phyloP scores from a whole-genome alignment of 2,797 vertebrate genomes.

The Myotis pilosus region DNA sequence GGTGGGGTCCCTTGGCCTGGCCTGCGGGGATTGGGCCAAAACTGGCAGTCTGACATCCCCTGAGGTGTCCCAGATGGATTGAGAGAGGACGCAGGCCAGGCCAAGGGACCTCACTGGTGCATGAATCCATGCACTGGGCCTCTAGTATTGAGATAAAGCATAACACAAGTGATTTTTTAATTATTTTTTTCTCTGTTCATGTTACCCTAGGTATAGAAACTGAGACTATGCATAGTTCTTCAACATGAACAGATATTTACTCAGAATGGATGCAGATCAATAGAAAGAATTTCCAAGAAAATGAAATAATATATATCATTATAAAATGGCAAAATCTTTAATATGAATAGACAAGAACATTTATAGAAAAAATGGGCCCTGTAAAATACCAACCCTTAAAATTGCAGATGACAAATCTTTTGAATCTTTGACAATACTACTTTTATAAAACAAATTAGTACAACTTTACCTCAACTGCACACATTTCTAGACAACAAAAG shows the following conservation, averaged over 20 bases:
- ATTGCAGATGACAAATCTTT: neutral
- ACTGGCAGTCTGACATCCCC: too few species aligned
- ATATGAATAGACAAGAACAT: constrained; percentile 16
- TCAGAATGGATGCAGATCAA: constrained; percentile 67
- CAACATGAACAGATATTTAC: constrained; percentile 62
- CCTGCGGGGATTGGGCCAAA: too few species aligned
- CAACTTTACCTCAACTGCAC: neutral
- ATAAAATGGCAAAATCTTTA: constrained; percentile 67
- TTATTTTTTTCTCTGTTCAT: constrained; percentile 66
- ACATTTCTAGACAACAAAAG: neutral
- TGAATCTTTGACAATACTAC: neutral
- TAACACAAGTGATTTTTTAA: constrained; percentile 44
- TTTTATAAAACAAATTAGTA: neutral
- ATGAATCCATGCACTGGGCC: too few species aligned
- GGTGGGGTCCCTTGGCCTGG: too few species aligned
- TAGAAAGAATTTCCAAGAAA: constrained; percentile 59
- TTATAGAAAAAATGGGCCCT: neutral
- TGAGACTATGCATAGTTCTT: constrained; percentile 65
- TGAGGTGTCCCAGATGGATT: too few species aligned
- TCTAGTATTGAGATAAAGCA: neutral
- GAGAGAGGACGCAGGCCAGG: too few species aligned
- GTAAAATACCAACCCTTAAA: constrained; percentile 29
- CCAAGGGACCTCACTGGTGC: too few species aligned
- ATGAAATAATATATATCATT: constrained; percentile 58
- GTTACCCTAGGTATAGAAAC: constrained; percentile 56